Base-by-base conservation (phyloP, 2,888 invertebrate species). In the Hoplodrina blanda region DNA sequence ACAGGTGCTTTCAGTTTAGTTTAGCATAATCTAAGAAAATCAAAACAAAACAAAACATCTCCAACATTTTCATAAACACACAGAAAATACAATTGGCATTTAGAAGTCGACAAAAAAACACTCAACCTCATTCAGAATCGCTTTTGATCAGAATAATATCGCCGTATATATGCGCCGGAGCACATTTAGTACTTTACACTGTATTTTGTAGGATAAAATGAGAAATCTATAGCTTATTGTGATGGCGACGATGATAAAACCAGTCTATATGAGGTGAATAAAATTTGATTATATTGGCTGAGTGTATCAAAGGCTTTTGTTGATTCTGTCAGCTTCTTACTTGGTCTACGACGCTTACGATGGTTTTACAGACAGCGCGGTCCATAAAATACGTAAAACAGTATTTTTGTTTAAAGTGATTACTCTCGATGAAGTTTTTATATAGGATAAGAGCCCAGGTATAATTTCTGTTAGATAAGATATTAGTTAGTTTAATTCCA, bases 101-200 rank as follows among this genome's bases (percentile, higher is more conserved):
- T 73, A 66, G 68, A 65, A 70, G 65, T 70, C 68, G 56, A 68
- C 73, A 81, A 84, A 85, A 76, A 75, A 83, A 77, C 78, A 78
- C 79, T 72, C 81, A 73, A 84, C 80, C 84, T 80, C 79, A 69
- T 82, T 70, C 76, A 73, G 25, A 81, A 80, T 71, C 63, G 76
- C 33, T 66, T 71, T 53, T 60, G 73, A 92, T 94, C 89, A 86
- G 89, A 87, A 94, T 94, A 94, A 94, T 94, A 90, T 82, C 2
- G 76, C 84, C 89, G 84, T 94, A 88, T 91, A 76, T 93, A 94
- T 94, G 91, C 94, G 57, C 46, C 25, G 25, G 69, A 76, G 67
- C 65, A 77, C 82, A 82, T 87, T 86, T 88, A 84, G 81, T 86
- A 83, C 86, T 87, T 85, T 73, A 76, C 62, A 68, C 59, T 74